Base-by-base conservation (phyloP, 2,888 invertebrate species). In the Drosophila pegasa region DNA sequence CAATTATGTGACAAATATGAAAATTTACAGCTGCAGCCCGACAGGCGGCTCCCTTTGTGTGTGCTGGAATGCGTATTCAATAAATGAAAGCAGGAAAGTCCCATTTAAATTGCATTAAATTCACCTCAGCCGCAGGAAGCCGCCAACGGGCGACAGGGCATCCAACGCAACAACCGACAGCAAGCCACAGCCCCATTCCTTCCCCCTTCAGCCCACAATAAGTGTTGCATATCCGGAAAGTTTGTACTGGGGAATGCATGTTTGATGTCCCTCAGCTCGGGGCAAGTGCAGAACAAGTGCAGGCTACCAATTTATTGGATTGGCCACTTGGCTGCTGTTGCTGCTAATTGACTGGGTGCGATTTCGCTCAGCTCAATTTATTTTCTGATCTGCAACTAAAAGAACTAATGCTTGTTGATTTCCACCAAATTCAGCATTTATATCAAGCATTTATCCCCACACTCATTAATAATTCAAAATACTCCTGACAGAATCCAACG, bases 71-170 rank as follows among this genome's bases (percentile, higher is more conserved):
- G 37, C 38, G 56, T 57, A 65, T 61, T 65, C 63, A 60, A 72
- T 75, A 52, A 70, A 70, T 70, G 45, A 52, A 71, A 59, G 55
- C 66, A 38, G 63, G 41, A 71, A 65, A 69, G 51, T 77, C 63
- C 54, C 65, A 78, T 68, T 71, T 71, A 54, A 70, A 67, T 65
- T 60, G 51, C 60, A 59, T 66, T 71, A 58, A 79, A 60, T 65
- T 68, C 51, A 56, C 45, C 63, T 48, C 58, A 66, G 40, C n/a
- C 38, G 37, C 75, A 55, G 54, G 25, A 25, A 68, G 6, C 31
- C 27, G 40, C 25, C 60, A 31, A 43, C 31, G 43, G 38, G 22
- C 18, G 12, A 43, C 43, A 43, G 27, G 52, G 55, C 40, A 4
- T 8, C 40, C 45, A 33, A 43, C 27, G 33, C 10, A 12, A 9